Base-by-base conservation (phyloP, 2,888 invertebrate genomes). In the Euzetes globulus region DNA sequence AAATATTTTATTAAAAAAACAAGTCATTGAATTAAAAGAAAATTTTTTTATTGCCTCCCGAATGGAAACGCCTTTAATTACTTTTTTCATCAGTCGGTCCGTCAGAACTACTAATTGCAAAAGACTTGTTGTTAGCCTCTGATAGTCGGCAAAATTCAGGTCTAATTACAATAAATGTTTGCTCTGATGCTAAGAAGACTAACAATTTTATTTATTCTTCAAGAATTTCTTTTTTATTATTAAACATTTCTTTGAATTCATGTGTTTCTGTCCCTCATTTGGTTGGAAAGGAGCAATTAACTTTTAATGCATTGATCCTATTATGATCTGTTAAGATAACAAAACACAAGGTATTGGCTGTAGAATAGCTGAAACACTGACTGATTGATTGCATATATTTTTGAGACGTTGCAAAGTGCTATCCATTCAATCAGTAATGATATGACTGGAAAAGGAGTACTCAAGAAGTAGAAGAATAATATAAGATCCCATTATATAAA, bases 361-460 rank as follows among this genome's bases (percentile, higher is more conserved):
- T 22, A 4, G 6, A 25, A 25, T 25, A 55, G 9, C 25, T 55
- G 27, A 27, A 41, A 22, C 58, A 29, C 37, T 29, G 37, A 37
- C 63, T 65, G 63, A 65, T 65, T 37, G 63, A 60, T 60, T n/a
- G 60, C n/a, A 33, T 33, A 17, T 60, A 27, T 65, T 37, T 2
- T 37, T 4, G 17, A 13, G 25, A 25, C 37, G 29, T 27, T 27
- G 58, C 7, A n/a, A 65, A 9, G 15, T 6, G 37, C 19, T 65
- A 65, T 37, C 63, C 29, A 41, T 65, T 65, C 15, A 27, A 65
- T 65, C 63, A 15, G 63, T 60, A 60, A 37, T 65, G n/a, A 65
- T 37, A 65, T 65, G 63, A 65, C 37, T 65, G 70, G 7, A 70
- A 70, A 70, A 70, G 70, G 70, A 47, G 70, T 70, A 70, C 47